Evolutionary conservation across 2,797 vertebrate genomes (phyloP).

Genomic region (Podargus strigoides): DNA sequence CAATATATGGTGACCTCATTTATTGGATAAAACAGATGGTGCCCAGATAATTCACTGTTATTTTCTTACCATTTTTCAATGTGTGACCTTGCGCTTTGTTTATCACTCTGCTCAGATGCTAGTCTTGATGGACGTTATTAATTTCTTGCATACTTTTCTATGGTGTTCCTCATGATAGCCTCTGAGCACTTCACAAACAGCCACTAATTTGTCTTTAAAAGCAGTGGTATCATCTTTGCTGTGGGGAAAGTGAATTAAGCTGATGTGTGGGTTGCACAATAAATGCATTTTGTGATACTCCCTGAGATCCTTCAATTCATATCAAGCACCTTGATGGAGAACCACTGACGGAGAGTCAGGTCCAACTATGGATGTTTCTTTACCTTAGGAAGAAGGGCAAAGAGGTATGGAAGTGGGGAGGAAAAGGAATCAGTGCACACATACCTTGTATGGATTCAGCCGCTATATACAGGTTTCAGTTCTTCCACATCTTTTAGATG

Average conservation of each 20-base stretch:
- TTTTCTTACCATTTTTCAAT: background rate
- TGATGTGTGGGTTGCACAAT: background rate
- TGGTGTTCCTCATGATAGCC: background rate
- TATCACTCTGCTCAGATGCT: background rate
- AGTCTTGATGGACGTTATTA: background rate
- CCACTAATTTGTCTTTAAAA: background rate
- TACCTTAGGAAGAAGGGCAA: background rate
- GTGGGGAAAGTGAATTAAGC: background rate
- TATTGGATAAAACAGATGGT: background rate
- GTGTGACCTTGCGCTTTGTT: background rate
- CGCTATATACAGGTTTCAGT: background rate
- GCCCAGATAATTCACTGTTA: background rate
- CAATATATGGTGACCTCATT: background rate
- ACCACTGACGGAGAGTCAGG: background rate
- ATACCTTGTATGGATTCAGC: background rate
- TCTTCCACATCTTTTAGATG: background rate
- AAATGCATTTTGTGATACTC: background rate
- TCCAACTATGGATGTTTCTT: background rate
- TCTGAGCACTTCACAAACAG: background rate
- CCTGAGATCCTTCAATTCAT: background rate
- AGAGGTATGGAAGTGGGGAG: background rate
- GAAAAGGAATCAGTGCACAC: background rate
- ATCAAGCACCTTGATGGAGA: background rate
- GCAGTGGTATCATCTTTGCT: background rate
- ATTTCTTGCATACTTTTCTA: background rate